A percentile compares a stretch with the other conserved stretches of the same genome.
Evolutionary conservation across 2,888 invertebrate species (phyloP).

Genomic region (Limnephilus rhombicus): DNA sequence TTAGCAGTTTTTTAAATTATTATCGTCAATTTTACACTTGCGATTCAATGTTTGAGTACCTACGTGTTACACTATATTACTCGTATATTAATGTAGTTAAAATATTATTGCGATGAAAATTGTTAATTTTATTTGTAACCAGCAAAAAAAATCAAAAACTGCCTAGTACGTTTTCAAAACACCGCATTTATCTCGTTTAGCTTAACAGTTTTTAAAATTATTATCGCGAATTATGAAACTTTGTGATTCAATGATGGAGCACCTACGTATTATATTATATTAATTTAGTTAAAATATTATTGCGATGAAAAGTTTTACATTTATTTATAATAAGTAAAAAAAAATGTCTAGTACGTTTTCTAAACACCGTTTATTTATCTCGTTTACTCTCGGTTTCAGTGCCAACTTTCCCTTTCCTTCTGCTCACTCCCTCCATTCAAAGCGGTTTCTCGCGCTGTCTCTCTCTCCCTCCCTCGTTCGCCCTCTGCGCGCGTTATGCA

Average conservation of each 20-base stretch:
- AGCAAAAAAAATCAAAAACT: neutral
- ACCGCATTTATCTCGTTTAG: neutral
- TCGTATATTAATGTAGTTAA: neutral
- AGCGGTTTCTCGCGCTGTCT: neutral
- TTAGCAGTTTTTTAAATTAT: no score
- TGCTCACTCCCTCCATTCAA: slow-evolving; percentile 7
- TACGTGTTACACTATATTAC: neutral
- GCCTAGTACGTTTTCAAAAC: neutral
- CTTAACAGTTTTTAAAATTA: no score
- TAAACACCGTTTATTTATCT: neutral
- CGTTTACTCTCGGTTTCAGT: slow-evolving; percentile 4
- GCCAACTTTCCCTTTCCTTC: slow-evolving; percentile 13
- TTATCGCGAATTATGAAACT: neutral
- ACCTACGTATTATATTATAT: neutral
- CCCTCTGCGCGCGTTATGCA: slow-evolving; percentile 15
- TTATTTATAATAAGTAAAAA: neutral
- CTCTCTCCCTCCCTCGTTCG: slow-evolving; percentile 9
- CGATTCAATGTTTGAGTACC: no score
- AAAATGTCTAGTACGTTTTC: neutral
- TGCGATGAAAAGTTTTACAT: neutral
- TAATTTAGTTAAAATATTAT: neutral
- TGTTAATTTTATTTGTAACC: neutral
- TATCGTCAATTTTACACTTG: no score
- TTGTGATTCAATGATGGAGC: neutral
- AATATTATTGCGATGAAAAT: neutral